phyloP scores from a whole-genome alignment of 2,797 vertebrate genomes.

The Pangasius djambal region DNA sequence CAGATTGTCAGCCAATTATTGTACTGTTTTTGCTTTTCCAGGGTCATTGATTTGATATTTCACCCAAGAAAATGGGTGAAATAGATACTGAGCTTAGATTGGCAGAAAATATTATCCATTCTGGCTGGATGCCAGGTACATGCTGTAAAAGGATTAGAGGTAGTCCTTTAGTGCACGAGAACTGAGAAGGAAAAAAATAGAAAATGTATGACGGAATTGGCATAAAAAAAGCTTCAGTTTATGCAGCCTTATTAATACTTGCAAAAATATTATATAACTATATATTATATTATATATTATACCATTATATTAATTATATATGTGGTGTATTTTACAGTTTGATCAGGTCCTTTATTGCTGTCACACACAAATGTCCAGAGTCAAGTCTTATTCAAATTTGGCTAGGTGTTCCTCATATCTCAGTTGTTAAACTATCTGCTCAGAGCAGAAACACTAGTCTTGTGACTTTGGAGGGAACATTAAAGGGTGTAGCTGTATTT shows the following conservation, averaged over 20 bases:
- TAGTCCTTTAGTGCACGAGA: constrained; percentile 56
- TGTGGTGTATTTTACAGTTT: not conserved
- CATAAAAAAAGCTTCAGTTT: not conserved
- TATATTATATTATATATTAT: no score
- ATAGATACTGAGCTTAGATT: not conserved
- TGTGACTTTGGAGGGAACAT: not conserved
- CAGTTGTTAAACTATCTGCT: not conserved
- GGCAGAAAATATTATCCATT: constrained; percentile 7
- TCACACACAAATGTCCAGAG: not conserved
- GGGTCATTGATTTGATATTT: not conserved
- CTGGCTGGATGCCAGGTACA: not conserved
- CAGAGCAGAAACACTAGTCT: not conserved
- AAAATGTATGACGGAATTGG: not conserved
- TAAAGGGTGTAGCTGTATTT: not conserved
- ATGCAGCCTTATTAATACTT: not conserved
- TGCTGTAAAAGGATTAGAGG: constrained; percentile 26
- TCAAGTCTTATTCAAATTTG: no score
- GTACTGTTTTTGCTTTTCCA: not conserved
- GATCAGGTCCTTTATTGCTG: not conserved
- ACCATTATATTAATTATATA: no score
- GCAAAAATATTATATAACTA: not conserved
- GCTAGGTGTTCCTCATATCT: not conserved
- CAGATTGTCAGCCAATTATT: not conserved
- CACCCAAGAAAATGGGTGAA: not conserved
- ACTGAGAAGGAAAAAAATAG: not conserved